Evolutionary conservation across 2,797 vertebrate species (phyloP), one percentile per base, ranked within the genome.

Genomic region (Pogoniulus pusillus): DNA sequence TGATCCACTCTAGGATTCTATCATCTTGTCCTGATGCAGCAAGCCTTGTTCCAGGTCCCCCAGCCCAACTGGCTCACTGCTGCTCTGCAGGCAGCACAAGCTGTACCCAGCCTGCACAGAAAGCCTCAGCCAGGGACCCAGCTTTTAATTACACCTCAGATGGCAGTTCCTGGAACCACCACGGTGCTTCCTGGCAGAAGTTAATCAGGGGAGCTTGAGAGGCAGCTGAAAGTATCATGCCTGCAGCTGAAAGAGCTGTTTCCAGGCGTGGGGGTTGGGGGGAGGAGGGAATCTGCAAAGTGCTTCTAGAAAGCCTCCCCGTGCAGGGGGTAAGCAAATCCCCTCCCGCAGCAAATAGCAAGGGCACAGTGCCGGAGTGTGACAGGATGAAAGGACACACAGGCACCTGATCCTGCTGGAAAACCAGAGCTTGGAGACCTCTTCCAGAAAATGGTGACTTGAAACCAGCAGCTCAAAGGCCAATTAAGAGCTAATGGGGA

Each of bases 331-430:
- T 60, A 82, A 95, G 89, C 77, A 80, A 87, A 95, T 79, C 90
- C 69, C n/a, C 68, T 39, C 71, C 80, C 68, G 93, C 90, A 94
- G 87, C 87, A 94, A 94, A 94, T 37, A 94, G 76, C 86, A 59
- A 71, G 87, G 91, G 91, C 93, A 95, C 17, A 0, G 85, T 54
- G 93, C 90, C 34, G 20, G 91, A 32, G 72, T 82, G 85, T 91
- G 94, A 93, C 82, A 85, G 47, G 73, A 57, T 22, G 68, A 92
- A 95, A 94, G 92, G 93, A 86, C 85, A 88, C 1, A 1, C 53
- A 0, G 94, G 92, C 85, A 95, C 84, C 81, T 64, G 94, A 91
- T 91, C 92, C 75, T 53, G n/a, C 82, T 89, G 85, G 80, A 96
- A 86, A 95, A 72, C 26, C 2, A 7, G 22, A 90, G 64, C 83